A percentile compares a stretch with the other conserved stretches of the same genome.
Conservation (phyloP, 2,888 invertebrate species). For the Eutolmus rufibarbis region DNA sequence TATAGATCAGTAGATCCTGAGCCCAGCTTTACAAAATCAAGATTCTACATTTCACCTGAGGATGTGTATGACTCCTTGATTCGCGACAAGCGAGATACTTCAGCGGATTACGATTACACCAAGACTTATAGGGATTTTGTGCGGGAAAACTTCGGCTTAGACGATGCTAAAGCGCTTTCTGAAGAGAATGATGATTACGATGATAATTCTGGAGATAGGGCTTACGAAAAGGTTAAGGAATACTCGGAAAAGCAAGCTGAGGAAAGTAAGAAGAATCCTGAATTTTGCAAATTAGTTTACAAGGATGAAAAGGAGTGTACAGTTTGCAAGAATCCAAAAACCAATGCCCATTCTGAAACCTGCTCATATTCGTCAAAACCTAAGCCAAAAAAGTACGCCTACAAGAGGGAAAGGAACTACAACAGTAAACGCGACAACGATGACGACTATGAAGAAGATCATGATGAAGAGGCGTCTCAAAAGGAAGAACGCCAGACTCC, state of each 20-base stretch:
- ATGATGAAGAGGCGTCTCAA: constrained; percentile 30
- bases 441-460: constrained; percentile 38
- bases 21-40: neutral
- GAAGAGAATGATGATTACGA: constrained; percentile 17
- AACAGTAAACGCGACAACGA: constrained; percentile 64
- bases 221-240: constrained; percentile 67
- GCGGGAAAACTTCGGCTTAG: constrained; percentile 42
- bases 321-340: constrained; percentile 76
- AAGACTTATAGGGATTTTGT: constrained; percentile 44
- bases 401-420: constrained; percentile 71
- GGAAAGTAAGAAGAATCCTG: constrained; percentile 69
- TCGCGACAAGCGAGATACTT: neutral
- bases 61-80: neutral
- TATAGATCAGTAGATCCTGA: neutral
- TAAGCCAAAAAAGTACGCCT: constrained; percentile 74
- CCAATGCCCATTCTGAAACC: constrained; percentile 78
- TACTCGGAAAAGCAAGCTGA: constrained; percentile 70
- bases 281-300: constrained; percentile 71
- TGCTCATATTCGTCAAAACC: constrained; percentile 81
- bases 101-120: constrained; percentile 39
- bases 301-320: constrained; percentile 71
- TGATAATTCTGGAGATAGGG: constrained; percentile 56
- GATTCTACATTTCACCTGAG: neutral
- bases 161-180: neutral
- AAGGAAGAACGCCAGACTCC: neutral